Evolutionary conservation across 2,797 vertebrate genomes (phyloP), one percentile per base, ranked within the genome.

Genomic region (Scolopax bukidnonensis): DNA sequence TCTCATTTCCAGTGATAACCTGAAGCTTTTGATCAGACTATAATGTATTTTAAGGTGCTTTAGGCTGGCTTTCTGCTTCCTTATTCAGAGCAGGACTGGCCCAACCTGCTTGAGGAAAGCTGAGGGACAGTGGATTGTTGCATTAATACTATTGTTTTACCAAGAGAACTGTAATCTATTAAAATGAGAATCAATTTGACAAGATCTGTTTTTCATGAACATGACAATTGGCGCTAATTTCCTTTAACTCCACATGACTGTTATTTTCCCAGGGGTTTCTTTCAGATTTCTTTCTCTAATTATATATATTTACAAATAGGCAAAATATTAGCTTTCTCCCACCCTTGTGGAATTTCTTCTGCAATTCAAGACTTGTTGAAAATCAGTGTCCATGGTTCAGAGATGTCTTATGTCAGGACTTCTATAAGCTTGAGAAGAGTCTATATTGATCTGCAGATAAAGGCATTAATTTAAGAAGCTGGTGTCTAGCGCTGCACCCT

Each of bases 191-290:
- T 92, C 48, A 45, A 30, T 86, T 88, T 67, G 36, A 56, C 40
- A 59, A 38, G 38, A 59, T 89, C 87, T 89, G 43, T 87, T 94
- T 94, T 69, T 48, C 47, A 21, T 48, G 10, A 84, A 43, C 7
- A 0, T 24, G 24, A 53, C 70, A 70, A 88, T 63, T 73, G 4
- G 23, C 36, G 25, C 81, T 84, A 83, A 88, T 91, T 12, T 71
- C 38, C 75, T 67, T 76, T 32, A 92, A 70, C 41, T 79, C 21
- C 41, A 1, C 30, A 75, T 47, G 79, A 12, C 45, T 90, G 23
- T 33, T 88, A 6, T 93, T 91, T 93, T 68, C 47, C 18, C 40
- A 63, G 65, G 19, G 47, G 54, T 94, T 92, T 32, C 40, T 87
- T 71, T 94, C 50, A 84, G 61, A 28, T 50, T 91, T 84, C 3